Conservation (phyloP, 2,888 invertebrate genomes). For the Temnothorax unifasciatus region DNA sequence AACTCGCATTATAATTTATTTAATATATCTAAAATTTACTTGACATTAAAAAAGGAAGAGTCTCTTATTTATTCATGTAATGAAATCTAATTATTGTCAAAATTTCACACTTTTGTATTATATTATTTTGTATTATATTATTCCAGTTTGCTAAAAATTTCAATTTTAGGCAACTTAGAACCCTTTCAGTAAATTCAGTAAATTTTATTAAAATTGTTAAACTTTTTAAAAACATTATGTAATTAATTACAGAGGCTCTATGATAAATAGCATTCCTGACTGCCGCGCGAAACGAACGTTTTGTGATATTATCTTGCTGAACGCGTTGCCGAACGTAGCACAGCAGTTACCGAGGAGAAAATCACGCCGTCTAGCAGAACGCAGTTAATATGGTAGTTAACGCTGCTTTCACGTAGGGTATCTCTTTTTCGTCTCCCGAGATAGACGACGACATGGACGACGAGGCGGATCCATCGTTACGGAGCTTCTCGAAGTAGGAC, state of each 20-base stretch:
- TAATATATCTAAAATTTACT: not conserved
- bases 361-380: conserved; percentile 11
- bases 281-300: not conserved
- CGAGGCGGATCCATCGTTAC: not conserved
- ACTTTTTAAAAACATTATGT: not conserved
- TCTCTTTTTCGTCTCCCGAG: conserved; percentile 26
- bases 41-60: not conserved
- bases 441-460: conserved; percentile 46
- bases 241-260: not conserved
- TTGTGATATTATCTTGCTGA: conserved; percentile 18
- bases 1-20: not conserved
- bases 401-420: conserved; percentile 40
- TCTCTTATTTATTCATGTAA: not conserved
- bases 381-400: conserved; percentile 38
- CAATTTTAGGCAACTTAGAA: not conserved
- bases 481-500: conserved; percentile 64
- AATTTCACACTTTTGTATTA: not conserved
- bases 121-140: not conserved
- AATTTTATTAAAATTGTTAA: not conserved
- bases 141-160: not conserved
- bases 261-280: not conserved
- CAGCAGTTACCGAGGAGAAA: conserved; percentile 28
- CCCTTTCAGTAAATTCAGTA: not conserved
- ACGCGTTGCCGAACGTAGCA: conserved; percentile 7
- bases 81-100: not conserved